Base-by-base conservation (phyloP, 2,888 invertebrate genomes). In the Ophraella communa region DNA sequence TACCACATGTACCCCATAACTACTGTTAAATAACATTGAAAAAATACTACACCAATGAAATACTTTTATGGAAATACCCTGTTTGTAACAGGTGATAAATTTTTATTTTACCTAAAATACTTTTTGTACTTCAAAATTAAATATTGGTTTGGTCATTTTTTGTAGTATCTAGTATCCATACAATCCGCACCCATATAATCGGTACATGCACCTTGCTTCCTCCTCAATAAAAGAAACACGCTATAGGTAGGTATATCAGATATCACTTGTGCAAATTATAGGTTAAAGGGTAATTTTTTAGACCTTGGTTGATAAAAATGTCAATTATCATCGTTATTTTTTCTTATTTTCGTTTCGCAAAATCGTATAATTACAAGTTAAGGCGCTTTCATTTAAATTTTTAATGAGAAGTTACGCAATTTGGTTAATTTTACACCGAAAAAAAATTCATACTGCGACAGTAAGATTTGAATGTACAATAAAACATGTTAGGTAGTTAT, bases 301-400 rank as follows among this genome's bases (percentile, higher is more conserved):
- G 69, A 69, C 73, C 72, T 73, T 75, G 73, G 35, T 61, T 68
- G 74, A 73, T 75, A 73, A 72, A 70, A 62, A 67, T 72, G 68
- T 72, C 72, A 72, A 71, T 71, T 71, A 69, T 66, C 64, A 30
- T 58, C 67, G 73, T 73, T 73, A 68, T 70, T 56, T 57, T 63
- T 61, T 62, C 71, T 74, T 58, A n/a, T 24, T 51, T 47, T 47
- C 55, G 63, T 62, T 44, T 66, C 67, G 68, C 30, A 57, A 67
- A 73, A 71, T 65, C 71, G 68, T 68, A 71, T 74, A 76, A 76
- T 76, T 72, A 70, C 64, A 67, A 70, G 71, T 72, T 71, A 61
- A 17, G 3, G 53, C 64, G 65, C 68, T 74, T 70, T 61, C 65
- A 75, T 76, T 76, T 74, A 66, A 73, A 76, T 74, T 68, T 61